Base-by-base conservation (phyloP, 2,113 vertebrate genomes). In the Plestiodon gilberti region DNA sequence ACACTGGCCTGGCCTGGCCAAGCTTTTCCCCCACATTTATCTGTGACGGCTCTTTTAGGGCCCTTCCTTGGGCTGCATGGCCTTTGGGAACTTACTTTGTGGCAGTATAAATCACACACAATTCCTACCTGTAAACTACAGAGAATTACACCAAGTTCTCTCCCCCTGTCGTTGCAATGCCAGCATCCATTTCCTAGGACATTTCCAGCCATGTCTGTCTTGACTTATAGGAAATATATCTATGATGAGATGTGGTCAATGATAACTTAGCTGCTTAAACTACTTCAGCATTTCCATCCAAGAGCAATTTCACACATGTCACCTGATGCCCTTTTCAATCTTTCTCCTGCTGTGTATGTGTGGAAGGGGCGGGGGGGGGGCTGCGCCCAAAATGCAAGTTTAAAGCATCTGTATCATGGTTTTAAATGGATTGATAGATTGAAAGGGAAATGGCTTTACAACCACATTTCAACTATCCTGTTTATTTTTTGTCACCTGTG, bases 61-160 rank as follows among this genome's bases (percentile, higher is more conserved):
- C 1, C n/a, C 7, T 85, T 59, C 28, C 64, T 79, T 38, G 52
- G 28, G 20, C 0, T 0, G 1, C n/a, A 59, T 4, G 52, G 67
- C 30, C 7, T 3, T 75, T 70, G 43, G 0, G 0, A 57, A 65
- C 52, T 11, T 18, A 28, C 17, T 67, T 67, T 35, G 48, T 35
- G 30, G 40, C 38, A 43, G 25, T 4, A 6, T 75, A 70, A n/a
- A 6, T 76, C 40, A 23, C 10, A 14, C 15, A 13, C 28, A 1
- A 10, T 33, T 6, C 4, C 7, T 5, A 48, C 3, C 6, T 25
- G 1, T 59, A 62, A 43, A 83, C 57, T 62, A 38, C 25, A 83
- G 28, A 8, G 52, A 69, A 61, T 70, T 86, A 14, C 23, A 81
- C 25, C 33, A 64, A 18, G 35, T 8, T n/a, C 1, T 75, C 52